Evolutionary conservation across 2,797 vertebrate species (phyloP).

Genomic region (Buphagus erythrorhynchus): DNA sequence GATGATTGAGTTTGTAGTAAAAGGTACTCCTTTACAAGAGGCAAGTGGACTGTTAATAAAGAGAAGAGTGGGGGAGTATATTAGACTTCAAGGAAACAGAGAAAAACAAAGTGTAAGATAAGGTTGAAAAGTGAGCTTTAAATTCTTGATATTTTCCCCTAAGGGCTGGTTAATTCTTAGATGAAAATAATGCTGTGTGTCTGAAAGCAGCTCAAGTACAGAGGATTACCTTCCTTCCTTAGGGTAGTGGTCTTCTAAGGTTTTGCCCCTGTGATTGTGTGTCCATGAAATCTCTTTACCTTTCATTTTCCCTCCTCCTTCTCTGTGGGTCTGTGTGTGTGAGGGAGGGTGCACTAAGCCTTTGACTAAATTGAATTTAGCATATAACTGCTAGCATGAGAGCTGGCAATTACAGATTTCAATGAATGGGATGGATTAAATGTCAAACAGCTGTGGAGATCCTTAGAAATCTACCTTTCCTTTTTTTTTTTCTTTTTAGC

Average conservation of each 20-base stretch:
- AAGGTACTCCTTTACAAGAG: not conserved
- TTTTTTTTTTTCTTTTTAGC: not conserved
- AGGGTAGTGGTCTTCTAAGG: not conserved
- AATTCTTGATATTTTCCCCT: not conserved
- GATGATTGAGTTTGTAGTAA: not conserved
- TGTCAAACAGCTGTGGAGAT: not conserved
- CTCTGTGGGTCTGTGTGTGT: not conserved
- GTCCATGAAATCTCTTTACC: not conserved
- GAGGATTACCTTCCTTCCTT: not conserved
- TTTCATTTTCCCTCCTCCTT: not conserved
- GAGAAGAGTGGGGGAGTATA: not conserved
- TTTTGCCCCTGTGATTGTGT: not conserved
- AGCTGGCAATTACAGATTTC: not conserved
- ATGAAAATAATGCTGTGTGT: not conserved
- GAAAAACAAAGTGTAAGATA: not conserved
- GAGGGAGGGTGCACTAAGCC: not conserved
- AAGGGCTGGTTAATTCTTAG: not conserved
- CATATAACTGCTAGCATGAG: not conserved
- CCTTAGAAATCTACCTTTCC: not conserved
- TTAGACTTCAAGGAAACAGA: not conserved
- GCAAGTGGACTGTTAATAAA: not conserved
- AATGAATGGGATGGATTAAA: not conserved
- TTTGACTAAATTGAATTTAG: slow-evolving; percentile 14
- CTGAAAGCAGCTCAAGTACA: not conserved
- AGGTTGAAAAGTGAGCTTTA: not conserved